Conservation (phyloP, 2,113 vertebrate species). For the Oxyura jamaicensis region DNA sequence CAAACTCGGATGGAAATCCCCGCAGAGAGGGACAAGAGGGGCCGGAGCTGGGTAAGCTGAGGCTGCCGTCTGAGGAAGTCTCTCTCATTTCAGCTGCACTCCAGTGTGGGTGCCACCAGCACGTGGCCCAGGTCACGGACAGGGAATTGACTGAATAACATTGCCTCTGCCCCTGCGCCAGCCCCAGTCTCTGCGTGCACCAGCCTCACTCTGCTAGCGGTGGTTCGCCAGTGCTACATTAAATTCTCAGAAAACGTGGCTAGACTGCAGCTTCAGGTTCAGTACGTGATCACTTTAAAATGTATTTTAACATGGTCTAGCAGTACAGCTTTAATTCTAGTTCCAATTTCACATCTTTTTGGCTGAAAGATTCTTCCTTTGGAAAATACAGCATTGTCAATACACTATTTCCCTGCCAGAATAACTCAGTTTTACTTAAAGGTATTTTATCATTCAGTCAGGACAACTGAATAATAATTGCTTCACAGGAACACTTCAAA, state of each 20-base stretch:
- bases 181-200: background rate
- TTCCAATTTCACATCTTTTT: background rate
- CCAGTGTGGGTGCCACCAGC: background rate
- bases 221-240: background rate
- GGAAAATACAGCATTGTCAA: background rate
- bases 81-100: background rate
- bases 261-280: background rate
- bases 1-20: background rate
- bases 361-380: background rate
- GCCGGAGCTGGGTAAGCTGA: background rate
- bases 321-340: background rate
- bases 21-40: too few species aligned
- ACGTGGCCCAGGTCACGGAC: background rate
- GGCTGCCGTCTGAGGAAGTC: background rate
- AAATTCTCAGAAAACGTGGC: background rate
- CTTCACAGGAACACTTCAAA: background rate
- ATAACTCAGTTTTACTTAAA: background rate
- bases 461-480: background rate
- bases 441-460: background rate
- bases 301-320: background rate
- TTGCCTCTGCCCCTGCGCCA: background rate
- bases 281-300: background rate
- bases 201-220: background rate
- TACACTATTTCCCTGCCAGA: background rate
- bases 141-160: fast-evolving